Evolutionary conservation across 1,140 invertebrate genomes (phyloP).

Genomic region (Zaprionus nigranus): DNA sequence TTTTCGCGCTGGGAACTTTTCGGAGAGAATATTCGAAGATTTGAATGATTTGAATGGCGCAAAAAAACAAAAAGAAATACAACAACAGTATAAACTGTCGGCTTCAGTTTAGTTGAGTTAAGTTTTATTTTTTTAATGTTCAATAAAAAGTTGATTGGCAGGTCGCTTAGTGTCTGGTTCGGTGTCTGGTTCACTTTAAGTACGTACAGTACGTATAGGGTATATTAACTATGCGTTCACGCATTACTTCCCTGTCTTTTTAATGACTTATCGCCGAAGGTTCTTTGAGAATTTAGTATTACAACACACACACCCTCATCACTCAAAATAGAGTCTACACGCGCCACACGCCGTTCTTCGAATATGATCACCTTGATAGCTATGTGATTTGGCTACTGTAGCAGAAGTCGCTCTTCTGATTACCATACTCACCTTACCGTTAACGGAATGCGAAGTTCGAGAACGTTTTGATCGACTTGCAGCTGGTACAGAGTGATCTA

Average conservation of each 20-base stretch:
- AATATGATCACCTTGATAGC: not conserved
- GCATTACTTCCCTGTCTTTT: not conserved
- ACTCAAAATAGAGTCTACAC: not conserved
- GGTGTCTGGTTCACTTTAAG: not conserved
- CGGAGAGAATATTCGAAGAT: not conserved
- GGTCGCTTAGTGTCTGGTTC: not conserved
- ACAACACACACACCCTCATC: not conserved
- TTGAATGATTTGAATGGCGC: not conserved
- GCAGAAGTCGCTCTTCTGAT: not conserved
- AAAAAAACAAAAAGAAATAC: not conserved
- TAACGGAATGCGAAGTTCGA: not conserved
- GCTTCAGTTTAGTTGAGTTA: not conserved
- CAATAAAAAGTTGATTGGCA: constrained; percentile 4
- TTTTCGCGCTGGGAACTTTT: not conserved
- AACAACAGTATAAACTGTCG: not conserved
- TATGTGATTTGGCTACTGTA: not conserved
- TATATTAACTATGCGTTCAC: not conserved
- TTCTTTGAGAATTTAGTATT: not conserved
- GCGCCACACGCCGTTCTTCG: not conserved
- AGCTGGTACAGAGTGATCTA: not conserved
- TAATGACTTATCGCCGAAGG: not conserved
- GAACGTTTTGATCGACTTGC: not conserved
- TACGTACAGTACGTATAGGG: not conserved
- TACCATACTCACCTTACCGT: constrained; percentile 7
- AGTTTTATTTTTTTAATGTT: not conserved